These are phyloP conservation scores for Pogonomyrmex californicus DNA, from an alignment of 1,140 invertebrate genomes.

Conservation along the genomic window DNA sequence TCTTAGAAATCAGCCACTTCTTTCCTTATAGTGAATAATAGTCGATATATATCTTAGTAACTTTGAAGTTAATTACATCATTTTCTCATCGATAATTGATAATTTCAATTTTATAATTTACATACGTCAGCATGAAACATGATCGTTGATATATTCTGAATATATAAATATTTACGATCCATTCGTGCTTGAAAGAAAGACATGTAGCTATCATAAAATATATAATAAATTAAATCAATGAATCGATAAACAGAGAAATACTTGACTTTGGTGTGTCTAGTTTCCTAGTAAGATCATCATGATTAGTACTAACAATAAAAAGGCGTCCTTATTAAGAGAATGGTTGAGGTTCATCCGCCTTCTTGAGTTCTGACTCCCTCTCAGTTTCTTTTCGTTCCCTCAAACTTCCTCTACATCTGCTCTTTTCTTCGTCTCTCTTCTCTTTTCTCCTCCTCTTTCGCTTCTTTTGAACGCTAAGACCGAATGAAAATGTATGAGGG, in stretches of 20 bases:
- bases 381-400: neutral
- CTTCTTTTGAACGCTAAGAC: slow-evolving; percentile 64
- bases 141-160: neutral
- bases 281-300: slow-evolving; percentile 71
- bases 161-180: neutral
- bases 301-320: slow-evolving; percentile 75
- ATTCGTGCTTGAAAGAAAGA: neutral
- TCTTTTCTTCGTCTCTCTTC: slow-evolving; percentile 11
- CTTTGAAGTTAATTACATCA: slow-evolving; percentile 6
- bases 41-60: neutral
- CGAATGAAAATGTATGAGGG: slow-evolving; percentile 78
- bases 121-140: neutral
- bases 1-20: neutral
- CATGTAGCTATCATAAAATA: neutral
- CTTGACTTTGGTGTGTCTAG: slow-evolving; percentile 66
- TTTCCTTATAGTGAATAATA: neutral
- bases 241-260: neutral
- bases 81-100: neutral
- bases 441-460: slow-evolving; percentile 26
- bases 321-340: slow-evolving; percentile 73
- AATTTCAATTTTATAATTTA: slow-evolving; percentile 6
- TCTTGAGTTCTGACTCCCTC: slow-evolving; percentile 10
- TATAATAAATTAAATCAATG: neutral
- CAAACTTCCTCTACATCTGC: slow-evolving; percentile 7
- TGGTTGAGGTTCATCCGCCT: slow-evolving; percentile 30